Evolutionary conservation across 2,888 invertebrate genomes (phyloP).

Genomic region (Uloborus plumipes): DNA sequence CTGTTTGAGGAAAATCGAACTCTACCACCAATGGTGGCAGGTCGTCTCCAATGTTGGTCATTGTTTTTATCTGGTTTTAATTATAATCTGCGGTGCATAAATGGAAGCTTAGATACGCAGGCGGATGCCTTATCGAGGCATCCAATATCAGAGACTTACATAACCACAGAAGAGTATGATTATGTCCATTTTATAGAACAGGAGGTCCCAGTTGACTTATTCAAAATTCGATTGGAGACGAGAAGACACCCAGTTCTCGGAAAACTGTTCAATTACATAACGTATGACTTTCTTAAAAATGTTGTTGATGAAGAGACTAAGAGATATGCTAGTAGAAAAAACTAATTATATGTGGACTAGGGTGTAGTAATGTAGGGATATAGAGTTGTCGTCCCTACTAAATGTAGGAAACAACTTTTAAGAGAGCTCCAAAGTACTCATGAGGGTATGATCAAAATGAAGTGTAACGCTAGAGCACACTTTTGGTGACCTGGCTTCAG

Average conservation of each 20-base stretch:
- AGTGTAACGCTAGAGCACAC: slow-evolving; percentile 8
- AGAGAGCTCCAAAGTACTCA: too few relatives aligned
- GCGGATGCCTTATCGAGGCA: neutral
- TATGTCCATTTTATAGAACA: neutral
- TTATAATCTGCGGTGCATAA: too few relatives aligned
- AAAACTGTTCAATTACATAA: slow-evolving; percentile 21
- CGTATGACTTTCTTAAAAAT: slow-evolving; percentile 4
- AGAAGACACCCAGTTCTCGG: too few relatives aligned
- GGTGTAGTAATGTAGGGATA: slow-evolving; percentile 18
- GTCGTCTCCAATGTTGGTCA: too few relatives aligned
- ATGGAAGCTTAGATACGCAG: neutral
- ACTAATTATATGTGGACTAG: neutral
- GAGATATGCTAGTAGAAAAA: neutral
- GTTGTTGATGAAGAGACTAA: neutral
- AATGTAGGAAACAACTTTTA: too few relatives aligned
- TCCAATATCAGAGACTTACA: neutral
- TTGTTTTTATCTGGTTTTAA: too few relatives aligned
- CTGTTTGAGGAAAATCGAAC: neutral
- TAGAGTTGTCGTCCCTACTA: neutral
- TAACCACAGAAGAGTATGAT: neutral
- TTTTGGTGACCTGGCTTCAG: too few relatives aligned
- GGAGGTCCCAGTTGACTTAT: neutral
- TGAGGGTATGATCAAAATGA: slow-evolving; percentile 4
- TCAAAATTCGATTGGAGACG: too few relatives aligned
- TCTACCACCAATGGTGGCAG: too few relatives aligned